Conservation (phyloP, 2,113 vertebrate genomes). For the Planiliza haematocheilus region DNA sequence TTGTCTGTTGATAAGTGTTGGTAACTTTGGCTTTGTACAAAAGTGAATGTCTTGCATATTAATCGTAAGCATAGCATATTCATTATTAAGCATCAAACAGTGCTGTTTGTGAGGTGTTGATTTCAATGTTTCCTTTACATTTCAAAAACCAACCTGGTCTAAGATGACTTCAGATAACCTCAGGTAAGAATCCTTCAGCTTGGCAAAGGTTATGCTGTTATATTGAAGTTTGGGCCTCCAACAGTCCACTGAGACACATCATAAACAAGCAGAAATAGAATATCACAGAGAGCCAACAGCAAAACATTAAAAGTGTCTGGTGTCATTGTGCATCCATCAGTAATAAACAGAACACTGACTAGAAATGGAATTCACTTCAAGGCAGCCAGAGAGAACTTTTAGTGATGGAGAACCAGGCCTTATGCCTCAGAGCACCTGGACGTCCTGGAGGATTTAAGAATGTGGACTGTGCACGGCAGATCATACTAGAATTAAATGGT, state of each 20-base stretch:
- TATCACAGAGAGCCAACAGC: constrained; percentile 19
- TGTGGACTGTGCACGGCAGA: not conserved
- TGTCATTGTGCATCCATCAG: constrained; percentile 53
- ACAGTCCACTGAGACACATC: constrained; percentile 16
- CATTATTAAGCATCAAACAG: not conserved
- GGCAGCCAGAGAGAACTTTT: constrained; percentile 15
- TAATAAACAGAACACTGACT: constrained; percentile 28
- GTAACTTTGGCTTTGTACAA: no score
- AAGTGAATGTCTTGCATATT: no score
- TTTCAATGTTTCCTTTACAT: constrained; percentile 1
- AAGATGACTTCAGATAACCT: constrained; percentile 14
- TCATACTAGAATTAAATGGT: not conserved
- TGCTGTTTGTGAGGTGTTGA: constrained; percentile 3
- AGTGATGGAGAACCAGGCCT: constrained; percentile 7
- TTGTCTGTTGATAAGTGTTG: not conserved
- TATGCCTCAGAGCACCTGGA: constrained; percentile 22
- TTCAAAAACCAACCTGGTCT: constrained; percentile 17
- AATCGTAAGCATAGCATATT: no score
- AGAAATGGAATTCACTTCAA: constrained; percentile 35
- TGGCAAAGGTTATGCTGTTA: constrained; percentile 11
- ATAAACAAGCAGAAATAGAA: constrained; percentile 40
- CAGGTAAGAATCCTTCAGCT: constrained; percentile 10
- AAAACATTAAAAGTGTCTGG: constrained; percentile 22
- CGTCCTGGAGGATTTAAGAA: not conserved
- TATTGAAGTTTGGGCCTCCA: not conserved